Evolutionary conservation across 2,888 invertebrate genomes (phyloP), one percentile per base, ranked within the genome.

Genomic region (Mythimna ferrago): DNA sequence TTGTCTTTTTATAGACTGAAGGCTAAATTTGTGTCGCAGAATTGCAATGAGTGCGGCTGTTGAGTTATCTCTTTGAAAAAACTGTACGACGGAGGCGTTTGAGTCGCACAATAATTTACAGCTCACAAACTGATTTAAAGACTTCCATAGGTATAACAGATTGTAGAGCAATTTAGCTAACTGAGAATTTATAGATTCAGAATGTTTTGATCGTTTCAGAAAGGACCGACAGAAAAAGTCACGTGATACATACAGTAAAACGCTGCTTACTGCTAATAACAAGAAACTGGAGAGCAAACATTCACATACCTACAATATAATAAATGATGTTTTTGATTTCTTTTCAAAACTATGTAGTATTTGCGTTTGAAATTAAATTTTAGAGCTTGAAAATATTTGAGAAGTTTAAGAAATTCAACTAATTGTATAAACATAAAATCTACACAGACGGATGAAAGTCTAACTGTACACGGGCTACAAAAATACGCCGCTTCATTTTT

Each of bases 1-100:
- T 16, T 63, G 51, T 44, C 7, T 9, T 53, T 14, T 21, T 41
- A 32, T n/a, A 7, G 26, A 56, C 60, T 32, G 32, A 19, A 56
- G 11, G 16, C n/a, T 7, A 41, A 44, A 16, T 16, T 14, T 5
- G 48, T 48, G 48, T 48, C 48, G 1, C 16, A 11, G 48, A 14
- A 48, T 16, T 48, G 5, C 48, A 11, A 48, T 5, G 32, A 51
- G 32, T 9, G 35, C 32, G 62, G 21, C 19, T 6, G n/a, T 16
- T 38, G n/a, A 60, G 65, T 53, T 5, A 21, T 53, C 53, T 35
- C 35, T 26, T 61, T 48, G 54, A 62, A 26, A 71, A 26, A 48
- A 19, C 73, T 53, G 16, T 26, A 11, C 53, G 21, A 44, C 44
- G 11, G 68, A 62, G 51, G n/a, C n/a, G 48, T 19, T 72, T 41